Evolutionary conservation across 2,888 invertebrate genomes (phyloP).

Genomic region (Aphidoletes aphidimyza): DNA sequence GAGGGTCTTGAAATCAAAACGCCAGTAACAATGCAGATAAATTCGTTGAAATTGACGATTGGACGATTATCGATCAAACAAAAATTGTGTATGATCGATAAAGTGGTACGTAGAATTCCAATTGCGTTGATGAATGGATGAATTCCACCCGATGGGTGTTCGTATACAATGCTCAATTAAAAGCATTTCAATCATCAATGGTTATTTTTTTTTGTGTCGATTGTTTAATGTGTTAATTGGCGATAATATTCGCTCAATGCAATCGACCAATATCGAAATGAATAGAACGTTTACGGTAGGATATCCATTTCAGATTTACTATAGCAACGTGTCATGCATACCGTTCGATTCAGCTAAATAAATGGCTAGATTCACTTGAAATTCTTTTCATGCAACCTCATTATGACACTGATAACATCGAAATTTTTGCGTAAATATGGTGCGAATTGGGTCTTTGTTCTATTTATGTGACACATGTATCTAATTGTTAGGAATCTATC

Average conservation of each 20-base stretch:
- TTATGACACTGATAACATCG: too few species aligned
- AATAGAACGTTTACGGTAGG: background rate
- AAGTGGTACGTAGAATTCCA: too few species aligned
- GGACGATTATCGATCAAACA: constrained; percentile 12
- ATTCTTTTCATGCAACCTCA: too few species aligned
- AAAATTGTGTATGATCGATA: too few species aligned
- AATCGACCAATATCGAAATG: background rate
- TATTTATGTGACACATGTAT: too few species aligned
- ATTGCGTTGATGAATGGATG: background rate
- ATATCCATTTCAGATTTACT: background rate
- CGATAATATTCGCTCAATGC: background rate
- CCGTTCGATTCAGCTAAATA: background rate
- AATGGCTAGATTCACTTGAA: background rate
- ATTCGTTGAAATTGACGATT: background rate
- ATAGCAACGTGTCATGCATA: background rate
- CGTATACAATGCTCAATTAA: constrained; percentile 10
- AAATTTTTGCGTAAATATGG: too few species aligned
- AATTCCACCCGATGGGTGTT: background rate
- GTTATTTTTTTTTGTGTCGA: background rate
- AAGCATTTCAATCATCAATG: constrained; percentile 2
- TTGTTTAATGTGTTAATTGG: constrained; percentile 37
- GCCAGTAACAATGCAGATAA: background rate
- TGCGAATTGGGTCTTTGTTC: too few species aligned
- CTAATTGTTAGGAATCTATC: too few species aligned
- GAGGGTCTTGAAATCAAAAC: background rate